Conservation (phyloP, 2,888 invertebrate species). For the Pecten maximus region DNA sequence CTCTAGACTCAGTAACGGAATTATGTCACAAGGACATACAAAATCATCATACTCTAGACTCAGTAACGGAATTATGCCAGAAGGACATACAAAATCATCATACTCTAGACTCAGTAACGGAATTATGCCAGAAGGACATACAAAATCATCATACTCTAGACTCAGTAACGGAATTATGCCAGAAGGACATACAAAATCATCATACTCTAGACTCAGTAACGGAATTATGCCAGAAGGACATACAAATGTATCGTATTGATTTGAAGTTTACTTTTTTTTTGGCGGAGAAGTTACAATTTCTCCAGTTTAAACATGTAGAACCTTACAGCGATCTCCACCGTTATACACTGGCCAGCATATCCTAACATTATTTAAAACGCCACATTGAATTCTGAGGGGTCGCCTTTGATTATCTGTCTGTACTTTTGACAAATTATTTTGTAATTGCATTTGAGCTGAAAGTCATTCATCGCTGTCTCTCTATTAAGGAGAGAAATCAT, state of each 20-base stretch:
- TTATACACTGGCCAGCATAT: not conserved
- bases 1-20: too few relatives aligned
- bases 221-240: not conserved
- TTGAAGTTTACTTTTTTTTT: not conserved
- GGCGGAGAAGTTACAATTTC: not conserved
- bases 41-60: too few relatives aligned
- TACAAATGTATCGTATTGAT: not conserved
- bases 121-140: too few relatives aligned
- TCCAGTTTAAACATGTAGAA: not conserved
- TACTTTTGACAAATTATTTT: slow-evolving; percentile 9
- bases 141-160: too few relatives aligned
- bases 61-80: too few relatives aligned
- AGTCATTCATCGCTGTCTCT: slow-evolving; percentile 17
- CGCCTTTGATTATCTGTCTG: not conserved
- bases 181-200: too few relatives aligned
- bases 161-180: too few relatives aligned
- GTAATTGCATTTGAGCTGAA: slow-evolving; percentile 9
- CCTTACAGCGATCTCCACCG: not conserved
- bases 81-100: too few relatives aligned
- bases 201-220: not conserved
- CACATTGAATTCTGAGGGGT: not conserved
- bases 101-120: too few relatives aligned
- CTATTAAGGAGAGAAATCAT: not conserved
- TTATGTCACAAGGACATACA: too few relatives aligned
- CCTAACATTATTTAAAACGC: not conserved